Conservation (phyloP, 2,113 vertebrate genomes). For the Gallinago undulata region DNA sequence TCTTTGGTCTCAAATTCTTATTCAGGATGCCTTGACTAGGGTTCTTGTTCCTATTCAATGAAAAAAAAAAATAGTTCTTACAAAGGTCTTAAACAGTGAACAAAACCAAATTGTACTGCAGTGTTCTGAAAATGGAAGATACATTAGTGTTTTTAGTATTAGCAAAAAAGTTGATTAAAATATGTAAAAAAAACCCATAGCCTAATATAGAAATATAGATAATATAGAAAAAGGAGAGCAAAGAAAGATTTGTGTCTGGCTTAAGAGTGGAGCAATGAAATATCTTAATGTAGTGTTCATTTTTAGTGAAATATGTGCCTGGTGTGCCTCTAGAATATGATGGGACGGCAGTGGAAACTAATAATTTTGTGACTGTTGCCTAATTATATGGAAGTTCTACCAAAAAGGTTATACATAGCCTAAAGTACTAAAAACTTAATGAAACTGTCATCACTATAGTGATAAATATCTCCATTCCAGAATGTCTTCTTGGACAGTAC, state of each 20-base stretch:
- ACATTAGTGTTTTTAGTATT: neutral
- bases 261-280: neutral
- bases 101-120: neutral
- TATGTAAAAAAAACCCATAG: neutral
- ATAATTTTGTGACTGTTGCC: slow-evolving; percentile 5
- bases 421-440: slow-evolving; percentile 33
- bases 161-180: neutral
- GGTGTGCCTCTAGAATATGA: neutral
- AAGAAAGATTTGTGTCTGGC: neutral
- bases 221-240: neutral
- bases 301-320: neutral
- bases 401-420: slow-evolving; percentile 11
- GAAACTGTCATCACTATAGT: neutral
- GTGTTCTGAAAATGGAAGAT: neutral
- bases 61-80: neutral
- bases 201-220: neutral
- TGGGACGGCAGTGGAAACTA: neutral
- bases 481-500: neutral
- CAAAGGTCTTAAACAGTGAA: neutral
- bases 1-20: neutral
- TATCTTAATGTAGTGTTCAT: neutral
- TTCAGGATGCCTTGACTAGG: neutral
- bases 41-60: neutral
- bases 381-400: slow-evolving; percentile 15
- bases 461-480: slow-evolving; percentile 7